Evolutionary conservation across 2,113 vertebrate genomes (phyloP).

Genomic region (Nesoenas mayeri): DNA sequence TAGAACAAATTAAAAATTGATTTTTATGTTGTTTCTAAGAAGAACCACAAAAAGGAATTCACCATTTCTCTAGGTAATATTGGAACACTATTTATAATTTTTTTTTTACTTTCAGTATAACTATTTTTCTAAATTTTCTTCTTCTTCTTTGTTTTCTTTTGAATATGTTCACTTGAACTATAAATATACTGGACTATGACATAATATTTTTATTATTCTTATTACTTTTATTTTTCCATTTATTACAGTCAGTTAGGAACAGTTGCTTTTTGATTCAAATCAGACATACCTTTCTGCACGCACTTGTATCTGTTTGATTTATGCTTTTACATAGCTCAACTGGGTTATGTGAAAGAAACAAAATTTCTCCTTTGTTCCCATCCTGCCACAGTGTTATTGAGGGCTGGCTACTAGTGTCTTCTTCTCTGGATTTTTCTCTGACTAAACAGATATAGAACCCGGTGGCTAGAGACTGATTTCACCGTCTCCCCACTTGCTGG

Average conservation of each 20-base stretch:
- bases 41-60: background rate
- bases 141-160: background rate
- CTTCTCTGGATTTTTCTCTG: background rate
- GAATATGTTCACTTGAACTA: background rate
- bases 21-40: background rate
- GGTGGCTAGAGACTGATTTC: background rate
- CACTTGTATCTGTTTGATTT: background rate
- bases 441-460: accelerated
- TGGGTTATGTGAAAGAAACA: background rate
- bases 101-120: background rate
- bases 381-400: background rate
- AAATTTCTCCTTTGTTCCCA: background rate
- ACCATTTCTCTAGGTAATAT: background rate
- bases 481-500: background rate
- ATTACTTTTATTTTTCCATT: background rate
- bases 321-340: background rate
- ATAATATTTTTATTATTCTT: background rate
- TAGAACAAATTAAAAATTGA: background rate
- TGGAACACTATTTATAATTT: background rate
- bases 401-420: background rate
- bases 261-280: background rate
- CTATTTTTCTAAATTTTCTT: background rate
- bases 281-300: background rate
- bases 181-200: background rate
- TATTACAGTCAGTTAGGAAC: background rate